A percentile compares a stretch with the other conserved stretches of the same genome.
Evolutionary conservation across 2,113 vertebrate genomes (phyloP).

Genomic region (Ameiurus melas): DNA sequence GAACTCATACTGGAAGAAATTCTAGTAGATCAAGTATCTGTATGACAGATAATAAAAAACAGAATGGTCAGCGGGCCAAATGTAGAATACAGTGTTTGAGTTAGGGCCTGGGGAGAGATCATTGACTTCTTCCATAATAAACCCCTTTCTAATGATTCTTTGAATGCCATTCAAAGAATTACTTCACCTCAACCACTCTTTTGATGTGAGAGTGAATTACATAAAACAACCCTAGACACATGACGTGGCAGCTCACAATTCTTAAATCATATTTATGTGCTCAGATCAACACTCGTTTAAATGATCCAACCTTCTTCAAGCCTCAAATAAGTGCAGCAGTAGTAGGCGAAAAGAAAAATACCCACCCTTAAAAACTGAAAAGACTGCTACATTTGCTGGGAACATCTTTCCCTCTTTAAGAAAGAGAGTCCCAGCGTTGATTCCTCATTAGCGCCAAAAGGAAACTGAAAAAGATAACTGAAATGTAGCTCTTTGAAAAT

Average conservation of each 20-base stretch:
- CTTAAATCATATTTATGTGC: conserved; percentile 28
- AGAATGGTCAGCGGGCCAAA: conserved; percentile 28
- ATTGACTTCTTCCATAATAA: conserved; percentile 18
- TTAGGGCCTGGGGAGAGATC: not conserved
- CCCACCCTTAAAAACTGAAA: not conserved
- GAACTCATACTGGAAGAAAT: conserved; percentile 39
- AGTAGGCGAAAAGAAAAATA: not conserved
- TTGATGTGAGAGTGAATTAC: not conserved
- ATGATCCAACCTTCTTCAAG: not conserved
- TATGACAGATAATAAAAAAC: conserved; percentile 48
- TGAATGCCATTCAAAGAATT: conserved; percentile 13
- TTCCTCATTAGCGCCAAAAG: not conserved
- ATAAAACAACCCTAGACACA: not conserved
- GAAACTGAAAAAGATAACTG: conserved; percentile 25
- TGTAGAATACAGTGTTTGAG: not conserved
- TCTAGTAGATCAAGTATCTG: conserved; percentile 48
- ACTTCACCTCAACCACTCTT: not conserved
- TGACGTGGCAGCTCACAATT: not conserved
- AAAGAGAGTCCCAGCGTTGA: conserved; percentile 7
- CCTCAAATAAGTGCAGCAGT: conserved; percentile 34
- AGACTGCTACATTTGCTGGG: conserved; percentile 25
- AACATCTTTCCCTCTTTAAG: conserved; percentile 4
- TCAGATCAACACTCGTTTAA: not conserved
- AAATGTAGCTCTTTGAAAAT: conserved; percentile 28
- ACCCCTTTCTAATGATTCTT: not conserved